A percentile compares a stretch with the other conserved stretches of the same genome.
These are phyloP conservation scores for Apostichopus californicus DNA, from an alignment of 35 echinoderm and acorn worm species.

Conservation along the genomic window DNA sequence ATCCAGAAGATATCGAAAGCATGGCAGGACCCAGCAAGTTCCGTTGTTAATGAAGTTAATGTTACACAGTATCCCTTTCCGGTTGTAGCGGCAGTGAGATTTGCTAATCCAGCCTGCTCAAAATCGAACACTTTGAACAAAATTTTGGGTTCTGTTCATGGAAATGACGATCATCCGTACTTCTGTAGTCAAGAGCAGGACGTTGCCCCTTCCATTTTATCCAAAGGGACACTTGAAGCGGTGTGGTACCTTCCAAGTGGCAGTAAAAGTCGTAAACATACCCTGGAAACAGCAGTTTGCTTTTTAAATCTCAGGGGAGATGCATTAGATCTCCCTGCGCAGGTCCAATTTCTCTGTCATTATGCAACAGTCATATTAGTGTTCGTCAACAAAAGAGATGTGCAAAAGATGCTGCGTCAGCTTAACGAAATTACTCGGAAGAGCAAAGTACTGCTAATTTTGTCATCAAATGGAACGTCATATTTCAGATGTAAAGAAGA, in stretches of 20 bases:
- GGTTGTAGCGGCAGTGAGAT: not conserved
- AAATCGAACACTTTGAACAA: conserved; percentile 35
- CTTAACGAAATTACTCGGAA: not conserved
- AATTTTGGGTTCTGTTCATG: conserved; percentile 19
- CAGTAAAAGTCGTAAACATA: not conserved
- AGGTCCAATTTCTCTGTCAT: not conserved
- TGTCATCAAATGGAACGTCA: not conserved
- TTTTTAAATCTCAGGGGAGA: conserved; percentile 24
- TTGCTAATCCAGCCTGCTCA: not conserved
- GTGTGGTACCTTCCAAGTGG: conserved; percentile 4
- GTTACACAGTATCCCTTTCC: conserved; percentile 1
- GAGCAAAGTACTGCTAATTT: not conserved
- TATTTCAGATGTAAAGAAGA: not conserved
- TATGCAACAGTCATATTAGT: not conserved
- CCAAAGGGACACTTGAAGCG: conserved; percentile 26
- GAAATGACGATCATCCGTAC: conserved; percentile 23
- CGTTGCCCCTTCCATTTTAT: not conserved
- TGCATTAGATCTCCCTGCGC: not conserved
- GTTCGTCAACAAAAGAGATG: not conserved
- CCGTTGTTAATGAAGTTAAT: not conserved
- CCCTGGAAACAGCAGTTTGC: not conserved
- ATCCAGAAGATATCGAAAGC: conserved; percentile 5
- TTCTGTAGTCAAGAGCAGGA: conserved; percentile 25
- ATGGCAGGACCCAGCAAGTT: not conserved
- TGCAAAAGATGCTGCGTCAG: not conserved